These are phyloP conservation scores for Bombyx mandarina DNA, from an alignment of 1,140 invertebrate species.

Conservation along the genomic window DNA sequence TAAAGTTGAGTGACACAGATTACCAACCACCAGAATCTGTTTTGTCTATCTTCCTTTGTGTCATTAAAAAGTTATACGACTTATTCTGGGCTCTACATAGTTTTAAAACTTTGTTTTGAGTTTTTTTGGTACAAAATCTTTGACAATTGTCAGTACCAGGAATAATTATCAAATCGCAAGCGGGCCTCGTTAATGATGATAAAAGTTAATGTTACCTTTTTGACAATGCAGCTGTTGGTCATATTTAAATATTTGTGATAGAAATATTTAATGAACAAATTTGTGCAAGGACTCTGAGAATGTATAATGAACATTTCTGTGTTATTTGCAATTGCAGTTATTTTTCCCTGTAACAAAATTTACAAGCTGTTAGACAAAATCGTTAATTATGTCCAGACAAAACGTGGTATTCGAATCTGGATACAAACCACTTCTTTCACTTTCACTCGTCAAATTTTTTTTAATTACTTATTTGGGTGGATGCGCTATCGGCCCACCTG, in stretches of 20 bases:
- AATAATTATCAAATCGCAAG: neutral
- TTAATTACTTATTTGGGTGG: no score
- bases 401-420: no score
- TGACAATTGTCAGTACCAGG: neutral
- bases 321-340: neutral
- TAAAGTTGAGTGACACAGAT: no score
- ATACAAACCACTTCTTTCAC: no score
- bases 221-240: conserved; percentile 1
- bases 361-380: no score
- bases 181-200: neutral
- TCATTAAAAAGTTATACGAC: no score
- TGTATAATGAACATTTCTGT: neutral
- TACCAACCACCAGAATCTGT: no score
- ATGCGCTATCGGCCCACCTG: no score
- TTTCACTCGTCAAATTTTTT: no score
- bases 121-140: neutral
- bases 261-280: neutral
- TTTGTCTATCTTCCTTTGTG: no score
- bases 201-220: neutral
- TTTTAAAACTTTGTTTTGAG: neutral
- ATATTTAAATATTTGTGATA: neutral
- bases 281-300: neutral
- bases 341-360: conserved; percentile 3
- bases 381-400: no score
- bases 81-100: no score